Evolutionary conservation across 1,140 invertebrate species (phyloP).

Genomic region (Popillia japonica): DNA sequence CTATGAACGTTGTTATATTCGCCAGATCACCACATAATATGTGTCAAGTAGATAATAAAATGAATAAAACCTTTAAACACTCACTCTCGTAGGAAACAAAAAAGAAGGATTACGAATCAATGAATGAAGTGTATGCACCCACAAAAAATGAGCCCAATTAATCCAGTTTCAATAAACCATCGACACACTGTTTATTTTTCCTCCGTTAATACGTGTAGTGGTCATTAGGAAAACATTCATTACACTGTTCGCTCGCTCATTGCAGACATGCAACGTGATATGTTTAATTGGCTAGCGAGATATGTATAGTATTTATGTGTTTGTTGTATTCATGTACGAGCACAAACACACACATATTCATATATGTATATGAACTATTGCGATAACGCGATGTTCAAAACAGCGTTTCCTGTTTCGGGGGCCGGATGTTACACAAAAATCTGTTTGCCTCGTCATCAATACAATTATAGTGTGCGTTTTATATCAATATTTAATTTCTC

Average conservation of each 20-base stretch:
- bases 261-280: constrained; percentile 9
- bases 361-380: neutral
- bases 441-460: constrained; percentile 4
- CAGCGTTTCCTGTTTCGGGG: neutral
- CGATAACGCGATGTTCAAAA: constrained; percentile 6
- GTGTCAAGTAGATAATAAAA: constrained; percentile 11
- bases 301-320: neutral
- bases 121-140: neutral
- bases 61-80: neutral
- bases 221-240: neutral
- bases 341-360: too few species aligned
- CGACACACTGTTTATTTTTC: too few species aligned
- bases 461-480: neutral
- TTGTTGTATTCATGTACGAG: neutral
- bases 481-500: constrained; percentile 7
- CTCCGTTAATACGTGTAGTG: too few species aligned
- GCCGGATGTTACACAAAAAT: constrained; percentile 10
- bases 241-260: neutral
- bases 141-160: neutral
- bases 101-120: neutral
- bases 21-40: constrained; percentile 4
- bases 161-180: neutral
- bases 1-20: neutral
- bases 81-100: neutral
- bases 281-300: constrained; percentile 4